Conservation (phyloP, 2,113 vertebrate species). For the Azemiops feae region DNA sequence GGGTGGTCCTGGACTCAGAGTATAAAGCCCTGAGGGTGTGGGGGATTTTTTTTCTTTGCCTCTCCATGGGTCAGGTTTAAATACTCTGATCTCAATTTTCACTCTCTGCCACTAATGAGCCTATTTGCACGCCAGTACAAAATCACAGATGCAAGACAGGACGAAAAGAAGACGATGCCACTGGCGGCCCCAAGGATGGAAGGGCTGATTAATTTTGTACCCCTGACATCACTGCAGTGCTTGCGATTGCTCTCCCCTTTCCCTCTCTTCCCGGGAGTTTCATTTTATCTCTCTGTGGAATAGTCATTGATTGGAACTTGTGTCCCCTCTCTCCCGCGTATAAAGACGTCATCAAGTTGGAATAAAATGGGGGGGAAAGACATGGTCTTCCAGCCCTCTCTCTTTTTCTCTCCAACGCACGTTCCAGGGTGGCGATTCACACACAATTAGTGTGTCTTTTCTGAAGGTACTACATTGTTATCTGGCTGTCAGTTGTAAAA, state of each 20-base stretch:
- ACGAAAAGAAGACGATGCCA: slow-evolving; percentile 78
- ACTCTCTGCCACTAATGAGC: slow-evolving; percentile 96
- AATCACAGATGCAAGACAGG: slow-evolving; percentile 68
- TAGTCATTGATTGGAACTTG: background rate
- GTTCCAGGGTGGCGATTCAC: slow-evolving; percentile 32
- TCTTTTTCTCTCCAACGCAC: background rate
- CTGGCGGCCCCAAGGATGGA: slow-evolving; percentile 73
- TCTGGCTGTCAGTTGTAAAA: slow-evolving; percentile 53
- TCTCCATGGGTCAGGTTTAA: slow-evolving; percentile 92
- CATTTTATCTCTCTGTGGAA: background rate
- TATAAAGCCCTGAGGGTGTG: slow-evolving; percentile 84
- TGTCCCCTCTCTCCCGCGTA: background rate
- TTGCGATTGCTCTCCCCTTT: background rate
- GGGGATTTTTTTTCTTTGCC: slow-evolving; percentile 76
- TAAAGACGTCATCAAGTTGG: background rate
- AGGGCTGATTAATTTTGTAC: slow-evolving; percentile 73
- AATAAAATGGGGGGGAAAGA: background rate
- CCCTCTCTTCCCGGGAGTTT: background rate
- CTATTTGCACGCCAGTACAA: slow-evolving; percentile 81
- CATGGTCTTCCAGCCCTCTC: background rate
- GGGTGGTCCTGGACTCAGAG: slow-evolving; percentile 90
- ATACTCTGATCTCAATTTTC: slow-evolving; percentile 98
- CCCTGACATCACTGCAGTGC: slow-evolving; percentile 76
- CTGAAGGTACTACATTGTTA: slow-evolving; percentile 57
- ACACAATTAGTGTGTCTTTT: slow-evolving; percentile 44